Conservation (phyloP, 2,797 vertebrate species). For the Bradypodion pumilum region DNA sequence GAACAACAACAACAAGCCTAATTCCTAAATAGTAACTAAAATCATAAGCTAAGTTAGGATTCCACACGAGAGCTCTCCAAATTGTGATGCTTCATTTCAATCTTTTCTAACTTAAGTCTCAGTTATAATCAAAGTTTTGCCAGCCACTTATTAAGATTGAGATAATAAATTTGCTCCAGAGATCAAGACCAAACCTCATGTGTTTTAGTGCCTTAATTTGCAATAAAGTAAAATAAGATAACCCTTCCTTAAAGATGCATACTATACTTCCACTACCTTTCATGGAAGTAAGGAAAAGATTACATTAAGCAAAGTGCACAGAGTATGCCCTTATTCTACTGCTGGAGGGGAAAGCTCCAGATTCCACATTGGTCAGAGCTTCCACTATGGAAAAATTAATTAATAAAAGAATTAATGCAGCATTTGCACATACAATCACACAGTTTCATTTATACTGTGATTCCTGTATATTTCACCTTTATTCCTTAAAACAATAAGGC, state of each 20-base stretch:
- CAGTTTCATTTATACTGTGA: background rate
- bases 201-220: slow-evolving; percentile 82
- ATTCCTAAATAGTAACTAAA: background rate
- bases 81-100: background rate
- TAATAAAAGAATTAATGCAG: slow-evolving; percentile 74
- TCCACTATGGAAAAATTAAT: slow-evolving; percentile 37
- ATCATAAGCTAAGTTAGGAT: background rate
- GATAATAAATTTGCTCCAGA: background rate
- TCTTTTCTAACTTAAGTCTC: background rate
- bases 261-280: slow-evolving; percentile 76
- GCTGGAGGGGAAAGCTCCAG: slow-evolving; percentile 67
- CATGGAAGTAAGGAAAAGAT: slow-evolving; percentile 78
- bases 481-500: slow-evolving; percentile 55
- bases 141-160: too few species aligned
- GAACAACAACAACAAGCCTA: too few species aligned
- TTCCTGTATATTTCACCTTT: slow-evolving; percentile 34
- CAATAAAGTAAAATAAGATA: slow-evolving; percentile 47
- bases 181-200: slow-evolving; percentile 43
- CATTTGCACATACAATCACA: slow-evolving; percentile 66
- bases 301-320: slow-evolving; percentile 85
- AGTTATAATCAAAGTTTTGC: background rate
- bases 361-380: slow-evolving; percentile 64
- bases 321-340: slow-evolving; percentile 67
- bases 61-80: background rate
- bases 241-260: slow-evolving; percentile 65